Evolutionary conservation across 1,140 invertebrate species (phyloP).

Genomic region (Amphibalanus amphitrite): DNA sequence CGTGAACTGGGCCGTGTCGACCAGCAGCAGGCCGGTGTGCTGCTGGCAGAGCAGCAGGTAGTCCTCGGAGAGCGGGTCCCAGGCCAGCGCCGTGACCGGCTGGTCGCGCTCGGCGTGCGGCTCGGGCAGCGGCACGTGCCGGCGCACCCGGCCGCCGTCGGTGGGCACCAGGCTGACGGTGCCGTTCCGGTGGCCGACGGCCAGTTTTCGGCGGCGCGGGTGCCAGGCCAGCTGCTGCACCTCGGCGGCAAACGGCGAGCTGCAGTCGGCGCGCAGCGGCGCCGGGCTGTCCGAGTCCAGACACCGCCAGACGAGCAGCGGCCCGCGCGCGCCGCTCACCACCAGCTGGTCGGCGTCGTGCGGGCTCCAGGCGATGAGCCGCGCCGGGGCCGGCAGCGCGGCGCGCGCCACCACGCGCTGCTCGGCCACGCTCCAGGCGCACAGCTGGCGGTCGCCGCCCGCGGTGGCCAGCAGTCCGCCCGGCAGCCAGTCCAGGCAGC

Average conservation of each 20-base stretch:
- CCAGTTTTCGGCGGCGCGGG: not conserved
- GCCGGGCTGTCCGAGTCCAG: not conserved
- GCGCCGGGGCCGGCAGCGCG: constrained; percentile 20
- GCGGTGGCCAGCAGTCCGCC: constrained; percentile 22
- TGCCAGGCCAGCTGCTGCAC: not conserved
- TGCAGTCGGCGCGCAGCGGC: not conserved
- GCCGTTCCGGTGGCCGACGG: not conserved
- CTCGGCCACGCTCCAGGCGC: constrained; percentile 26
- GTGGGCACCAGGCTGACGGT: not conserved
- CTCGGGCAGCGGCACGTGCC: not conserved
- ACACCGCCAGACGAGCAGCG: not conserved
- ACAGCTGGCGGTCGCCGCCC: constrained; percentile 24
- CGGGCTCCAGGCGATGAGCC: constrained; percentile 22
- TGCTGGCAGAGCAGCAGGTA: constrained; percentile 28
- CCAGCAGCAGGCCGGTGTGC: constrained; percentile 23
- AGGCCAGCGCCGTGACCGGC: constrained; percentile 24
- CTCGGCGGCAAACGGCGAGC: not conserved
- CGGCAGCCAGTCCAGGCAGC: constrained; percentile 23
- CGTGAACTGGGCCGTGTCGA: constrained; percentile 24
- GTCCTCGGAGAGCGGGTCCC: constrained; percentile 31
- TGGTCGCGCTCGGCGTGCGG: not conserved
- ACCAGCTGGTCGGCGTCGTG: not conserved
- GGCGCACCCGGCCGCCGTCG: not conserved
- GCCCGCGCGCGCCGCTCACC: not conserved
- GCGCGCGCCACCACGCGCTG: constrained; percentile 21